Base-by-base conservation (phyloP, 2,113 vertebrate genomes). In the Perca schrenkii region DNA sequence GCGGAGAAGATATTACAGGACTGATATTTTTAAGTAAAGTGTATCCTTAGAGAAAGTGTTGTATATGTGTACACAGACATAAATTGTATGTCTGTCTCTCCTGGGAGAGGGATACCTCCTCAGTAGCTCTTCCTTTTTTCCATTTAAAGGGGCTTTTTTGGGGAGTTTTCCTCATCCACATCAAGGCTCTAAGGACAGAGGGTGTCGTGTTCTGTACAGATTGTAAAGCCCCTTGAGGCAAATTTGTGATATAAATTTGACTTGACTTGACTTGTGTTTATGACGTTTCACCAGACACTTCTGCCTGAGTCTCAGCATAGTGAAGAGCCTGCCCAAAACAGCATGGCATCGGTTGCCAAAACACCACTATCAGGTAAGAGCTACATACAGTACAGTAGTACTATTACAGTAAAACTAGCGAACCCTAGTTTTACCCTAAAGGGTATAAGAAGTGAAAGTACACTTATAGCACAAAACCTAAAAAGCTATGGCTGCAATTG, bases 271-370 rank as follows among this genome's bases (percentile, higher is more conserved):
- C 28, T 40, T 57, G 36, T 56, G 31, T 83, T 71, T 70, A 13
- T 47, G 70, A 85, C 3, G 3, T 66, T n/a, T 87, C 77, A 22
- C 21, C 89, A 95, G 95, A 90, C 72, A 0, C 85, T 91, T 25
- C 72, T 92, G 8, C 85, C 93, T 0, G 93, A 93, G 25, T 65
- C 90, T 52, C 84, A 92, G 36, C 86, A 86, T 46, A 66, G 87
- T 63, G 93, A 92, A 34, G 93, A 93, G 14, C 62, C 80, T 12
- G n/a, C 80, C 1, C 86, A 80, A 46, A 82, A 83, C 87, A 93
- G 85, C 64, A 95, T 94, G 95, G 93, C 94, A 19, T 91, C 89
- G 0, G 87, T 93, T 47, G 60, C 71, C 66, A 95, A 94, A 82
- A 67, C 85, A 21, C 88, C 93, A 6, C 82, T 89, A 21, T 87